These are phyloP conservation scores for Tribolium castaneum DNA, from an alignment of 1,140 invertebrate genomes.

Conservation along the genomic window DNA sequence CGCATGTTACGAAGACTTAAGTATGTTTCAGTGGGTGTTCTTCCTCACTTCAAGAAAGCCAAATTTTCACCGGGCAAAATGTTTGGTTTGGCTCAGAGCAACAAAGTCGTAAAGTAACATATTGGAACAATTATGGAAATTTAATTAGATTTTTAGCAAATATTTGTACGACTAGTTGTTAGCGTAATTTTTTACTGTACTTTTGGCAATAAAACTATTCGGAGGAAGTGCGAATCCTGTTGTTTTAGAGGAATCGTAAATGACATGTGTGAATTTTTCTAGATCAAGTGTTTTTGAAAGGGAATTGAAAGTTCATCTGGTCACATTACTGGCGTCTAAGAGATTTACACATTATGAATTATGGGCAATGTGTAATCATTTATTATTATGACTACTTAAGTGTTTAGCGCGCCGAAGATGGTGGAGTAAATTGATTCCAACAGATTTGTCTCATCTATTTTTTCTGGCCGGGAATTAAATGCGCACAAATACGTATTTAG, in stretches of 20 bases:
- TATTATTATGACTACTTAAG: slow-evolving; percentile 1
- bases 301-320: not conserved
- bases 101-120: not conserved
- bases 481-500: not conserved
- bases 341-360: not conserved
- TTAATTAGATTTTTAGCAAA: slow-evolving; percentile 13
- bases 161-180: slow-evolving; percentile 1
- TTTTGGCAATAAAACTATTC: not conserved
- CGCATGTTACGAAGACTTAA: slow-evolving; percentile 31
- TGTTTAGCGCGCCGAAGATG: not conserved
- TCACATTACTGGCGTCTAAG: slow-evolving; percentile 9
- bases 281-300: not conserved
- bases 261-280: not conserved
- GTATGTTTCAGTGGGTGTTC: slow-evolving; percentile 23
- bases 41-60: not conserved
- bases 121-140: slow-evolving; percentile 3
- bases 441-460: not conserved
- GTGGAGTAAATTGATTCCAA: not conserved
- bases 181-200: not conserved
- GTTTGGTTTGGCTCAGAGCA: not conserved
- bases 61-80: not conserved
- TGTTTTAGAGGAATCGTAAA: not conserved
- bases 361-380: slow-evolving; percentile 4
- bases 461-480: not conserved
- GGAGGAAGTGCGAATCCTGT: slow-evolving; percentile 20